A percentile compares a stretch with the other conserved stretches of the same genome.
phyloP scores from a whole-genome alignment of 1,140 invertebrate genomes.

The Aplysia californica region DNA sequence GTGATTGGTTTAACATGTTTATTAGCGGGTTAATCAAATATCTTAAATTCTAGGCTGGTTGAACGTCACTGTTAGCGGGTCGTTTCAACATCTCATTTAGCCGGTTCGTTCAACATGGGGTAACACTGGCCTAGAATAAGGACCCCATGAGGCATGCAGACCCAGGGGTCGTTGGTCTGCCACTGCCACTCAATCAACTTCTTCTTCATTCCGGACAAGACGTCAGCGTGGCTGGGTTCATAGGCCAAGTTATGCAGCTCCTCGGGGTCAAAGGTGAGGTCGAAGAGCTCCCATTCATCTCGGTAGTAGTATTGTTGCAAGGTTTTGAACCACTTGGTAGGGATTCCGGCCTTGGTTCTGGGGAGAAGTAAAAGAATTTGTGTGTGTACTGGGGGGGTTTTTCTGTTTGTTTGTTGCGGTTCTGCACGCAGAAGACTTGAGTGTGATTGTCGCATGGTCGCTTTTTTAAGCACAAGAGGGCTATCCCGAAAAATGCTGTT shows the following conservation, averaged over 20 bases:
- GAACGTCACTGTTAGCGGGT: neutral
- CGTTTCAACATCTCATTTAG: no score
- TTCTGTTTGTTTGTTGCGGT: neutral
- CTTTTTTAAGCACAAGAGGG: no score
- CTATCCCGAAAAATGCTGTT: no score
- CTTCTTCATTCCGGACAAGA: conserved; percentile 69
- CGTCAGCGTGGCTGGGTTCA: conserved; percentile 68
- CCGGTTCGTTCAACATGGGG: neutral
- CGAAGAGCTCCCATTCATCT: conserved; percentile 89
- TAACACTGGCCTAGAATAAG: conserved; percentile 69
- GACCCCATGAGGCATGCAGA: conserved; percentile 83
- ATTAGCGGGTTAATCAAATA: neutral
- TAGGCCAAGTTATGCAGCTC: conserved; percentile 80
- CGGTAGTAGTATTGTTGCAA: conserved; percentile 84
- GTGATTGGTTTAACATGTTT: neutral
- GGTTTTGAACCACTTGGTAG: conserved; percentile 83
- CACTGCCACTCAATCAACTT: conserved; percentile 80
- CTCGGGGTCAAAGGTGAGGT: conserved; percentile 80
- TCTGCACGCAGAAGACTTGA: no score
- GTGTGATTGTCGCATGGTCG: no score
- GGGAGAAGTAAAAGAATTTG: neutral
- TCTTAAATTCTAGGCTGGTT: neutral
- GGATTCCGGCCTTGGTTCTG: conserved; percentile 74
- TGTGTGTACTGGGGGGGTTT: neutral
- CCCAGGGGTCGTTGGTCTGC: conserved; percentile 84